Conservation (phyloP, 2,113 vertebrate genomes). For the sheep (Ovis aries) region DNA sequence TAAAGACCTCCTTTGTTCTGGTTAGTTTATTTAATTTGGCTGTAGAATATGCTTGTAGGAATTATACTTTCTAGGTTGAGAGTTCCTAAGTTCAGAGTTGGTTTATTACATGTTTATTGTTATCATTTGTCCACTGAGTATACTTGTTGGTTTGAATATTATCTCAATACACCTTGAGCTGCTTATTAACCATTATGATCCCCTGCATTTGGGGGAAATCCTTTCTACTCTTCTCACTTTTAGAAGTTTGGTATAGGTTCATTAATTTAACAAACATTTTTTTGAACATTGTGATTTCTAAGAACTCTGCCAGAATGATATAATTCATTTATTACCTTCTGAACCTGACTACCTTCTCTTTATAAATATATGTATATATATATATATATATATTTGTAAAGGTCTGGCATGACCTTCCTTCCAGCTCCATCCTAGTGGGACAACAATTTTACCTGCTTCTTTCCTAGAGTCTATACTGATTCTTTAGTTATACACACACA, state of each 20-base stretch:
- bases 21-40: conserved; percentile 36
- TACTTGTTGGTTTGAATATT: neutral
- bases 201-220: neutral
- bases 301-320: neutral
- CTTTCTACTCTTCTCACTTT: neutral
- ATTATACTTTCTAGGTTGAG: neutral
- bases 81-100: conserved; percentile 5
- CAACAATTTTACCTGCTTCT: neutral
- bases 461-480: neutral
- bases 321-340: neutral
- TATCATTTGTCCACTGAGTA: neutral
- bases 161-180: neutral
- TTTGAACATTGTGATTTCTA: neutral
- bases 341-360: neutral
- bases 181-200: neutral
- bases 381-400: neutral
- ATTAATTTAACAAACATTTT: neutral
- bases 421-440: neutral
- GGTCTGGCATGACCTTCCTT: neutral
- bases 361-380: neutral
- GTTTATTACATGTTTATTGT: neutral
- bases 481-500: neutral
- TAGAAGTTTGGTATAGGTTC: neutral
- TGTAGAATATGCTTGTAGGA: neutral
- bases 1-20: neutral